phyloP scores from a whole-genome alignment of 2,797 vertebrate genomes.

The Furcifer pardalis region DNA sequence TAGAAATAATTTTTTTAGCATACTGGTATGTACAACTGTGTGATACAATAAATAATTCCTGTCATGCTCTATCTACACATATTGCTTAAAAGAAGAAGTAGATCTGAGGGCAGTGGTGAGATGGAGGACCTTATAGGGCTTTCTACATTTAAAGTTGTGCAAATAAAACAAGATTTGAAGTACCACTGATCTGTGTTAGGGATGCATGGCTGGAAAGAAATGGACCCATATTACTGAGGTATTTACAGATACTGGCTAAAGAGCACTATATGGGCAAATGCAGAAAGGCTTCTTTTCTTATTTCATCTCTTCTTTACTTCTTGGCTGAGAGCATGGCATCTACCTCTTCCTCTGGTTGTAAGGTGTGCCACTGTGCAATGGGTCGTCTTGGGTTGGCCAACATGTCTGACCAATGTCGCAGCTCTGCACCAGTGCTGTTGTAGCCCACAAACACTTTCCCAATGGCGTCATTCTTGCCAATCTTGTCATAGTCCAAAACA shows the following conservation, averaged over 20 bases:
- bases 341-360: slow-evolving; percentile 97
- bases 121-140: slow-evolving; percentile 74
- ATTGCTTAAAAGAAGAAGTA: slow-evolving; percentile 99
- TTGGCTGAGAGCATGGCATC: slow-evolving; percentile 95
- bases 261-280: slow-evolving; percentile 92
- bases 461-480: slow-evolving; percentile 99
- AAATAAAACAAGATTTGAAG: slow-evolving; percentile 80
- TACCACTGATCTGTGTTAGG: slow-evolving; percentile 79
- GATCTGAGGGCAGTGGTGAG: slow-evolving; percentile 81
- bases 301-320: slow-evolving; percentile 83
- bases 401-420: slow-evolving; percentile 99
- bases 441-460: slow-evolving; percentile 99
- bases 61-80: slow-evolving; percentile 99
- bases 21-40: slow-evolving; percentile 97
- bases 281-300: slow-evolving; percentile 83
- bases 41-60: slow-evolving; percentile 97
- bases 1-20: slow-evolving; percentile 97
- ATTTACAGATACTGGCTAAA: slow-evolving; percentile 99
- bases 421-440: slow-evolving; percentile 96
- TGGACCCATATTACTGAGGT: slow-evolving; percentile 98
- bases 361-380: slow-evolving; percentile 98
- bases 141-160: slow-evolving; percentile 82
- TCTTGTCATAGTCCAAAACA: slow-evolving; percentile 99
- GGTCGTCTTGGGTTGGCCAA: slow-evolving; percentile 98
- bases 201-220: slow-evolving; percentile 84